These are phyloP conservation scores for Sylvicapra grimmia DNA, from an alignment of 2,113 vertebrate species.

Conservation along the genomic window DNA sequence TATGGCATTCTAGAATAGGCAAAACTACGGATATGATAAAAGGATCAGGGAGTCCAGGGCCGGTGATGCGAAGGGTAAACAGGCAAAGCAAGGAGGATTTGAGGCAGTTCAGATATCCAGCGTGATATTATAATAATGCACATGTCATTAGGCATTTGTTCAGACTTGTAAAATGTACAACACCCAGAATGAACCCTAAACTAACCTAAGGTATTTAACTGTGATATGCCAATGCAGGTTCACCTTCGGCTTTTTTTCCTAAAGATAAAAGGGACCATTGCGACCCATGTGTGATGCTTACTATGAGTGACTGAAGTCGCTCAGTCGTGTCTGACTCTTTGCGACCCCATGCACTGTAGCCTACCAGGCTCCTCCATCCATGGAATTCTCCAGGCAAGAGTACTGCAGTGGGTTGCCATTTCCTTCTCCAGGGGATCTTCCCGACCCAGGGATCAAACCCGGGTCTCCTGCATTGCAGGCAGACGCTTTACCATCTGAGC, in stretches of 20 bases:
- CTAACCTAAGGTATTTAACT: neutral
- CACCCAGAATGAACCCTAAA: neutral
- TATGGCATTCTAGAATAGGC: neutral
- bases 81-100: neutral
- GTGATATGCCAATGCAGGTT: neutral
- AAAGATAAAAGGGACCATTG: neutral
- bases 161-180: neutral
- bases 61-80: neutral
- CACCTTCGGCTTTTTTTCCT: neutral
- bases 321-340: too few species aligned
- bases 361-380: too few species aligned
- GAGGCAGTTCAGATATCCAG: neutral
- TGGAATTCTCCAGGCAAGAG: too few species aligned
- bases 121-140: neutral
- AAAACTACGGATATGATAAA: neutral
- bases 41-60: neutral
- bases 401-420: too few species aligned
- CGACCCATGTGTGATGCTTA: neutral
- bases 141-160: neutral
- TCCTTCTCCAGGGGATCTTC: too few species aligned
- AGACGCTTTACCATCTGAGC: too few species aligned
- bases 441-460: fast-evolving
- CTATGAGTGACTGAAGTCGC: too few species aligned
- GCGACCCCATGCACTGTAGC: too few species aligned
- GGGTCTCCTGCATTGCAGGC: too few species aligned